These are phyloP conservation scores for Grallaria varia DNA, from an alignment of 2,113 vertebrate species.

Conservation along the genomic window DNA sequence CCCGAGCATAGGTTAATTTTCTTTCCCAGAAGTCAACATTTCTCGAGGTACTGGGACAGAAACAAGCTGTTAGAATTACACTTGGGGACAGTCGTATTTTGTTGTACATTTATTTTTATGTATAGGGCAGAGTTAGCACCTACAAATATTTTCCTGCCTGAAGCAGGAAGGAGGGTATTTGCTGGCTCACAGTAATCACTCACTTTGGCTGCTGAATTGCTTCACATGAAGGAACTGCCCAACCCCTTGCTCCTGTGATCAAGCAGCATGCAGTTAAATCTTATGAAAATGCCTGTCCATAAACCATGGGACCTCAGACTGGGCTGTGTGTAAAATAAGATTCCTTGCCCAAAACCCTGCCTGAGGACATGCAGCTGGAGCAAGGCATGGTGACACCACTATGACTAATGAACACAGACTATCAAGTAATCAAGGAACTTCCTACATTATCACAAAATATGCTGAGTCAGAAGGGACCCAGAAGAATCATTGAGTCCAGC, in stretches of 20 bases:
- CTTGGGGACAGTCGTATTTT: background rate
- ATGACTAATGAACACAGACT: background rate
- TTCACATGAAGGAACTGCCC: background rate
- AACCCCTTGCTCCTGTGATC: background rate
- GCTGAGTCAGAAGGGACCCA: background rate
- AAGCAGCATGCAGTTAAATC: background rate
- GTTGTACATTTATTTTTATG: background rate
- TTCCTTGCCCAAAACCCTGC: background rate
- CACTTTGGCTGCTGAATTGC: background rate
- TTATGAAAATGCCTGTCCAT: background rate
- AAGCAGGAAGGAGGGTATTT: background rate
- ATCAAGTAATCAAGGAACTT: background rate
- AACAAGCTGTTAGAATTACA: background rate
- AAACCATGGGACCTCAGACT: background rate
- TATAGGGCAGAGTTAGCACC: background rate
- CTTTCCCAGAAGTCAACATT: background rate
- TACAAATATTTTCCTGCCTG: background rate
- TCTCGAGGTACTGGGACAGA: background rate
- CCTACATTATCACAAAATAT: background rate
- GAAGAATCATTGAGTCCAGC: background rate
- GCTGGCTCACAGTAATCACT: background rate
- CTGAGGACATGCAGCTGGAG: background rate
- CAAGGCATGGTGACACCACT: background rate
- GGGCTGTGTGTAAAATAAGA: background rate
- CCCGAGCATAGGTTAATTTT: background rate